Base-by-base conservation (phyloP, 2,888 invertebrate species). In the Eristalinus sepulchralis region DNA sequence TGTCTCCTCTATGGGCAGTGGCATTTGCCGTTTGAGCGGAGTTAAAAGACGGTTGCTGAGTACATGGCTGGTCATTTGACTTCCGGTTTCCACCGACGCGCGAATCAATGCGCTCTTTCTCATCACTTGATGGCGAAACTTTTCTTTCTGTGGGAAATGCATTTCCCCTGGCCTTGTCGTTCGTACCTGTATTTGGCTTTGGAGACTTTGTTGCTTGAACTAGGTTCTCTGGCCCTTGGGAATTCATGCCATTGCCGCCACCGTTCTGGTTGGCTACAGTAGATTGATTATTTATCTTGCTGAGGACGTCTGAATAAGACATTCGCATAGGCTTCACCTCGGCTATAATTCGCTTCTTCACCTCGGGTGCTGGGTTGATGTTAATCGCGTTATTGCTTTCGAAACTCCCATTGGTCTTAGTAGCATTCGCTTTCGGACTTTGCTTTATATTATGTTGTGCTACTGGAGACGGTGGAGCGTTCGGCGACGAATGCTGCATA, bases 301-400 rank as follows among this genome's bases (percentile, higher is more conserved):
- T 95, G 57, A 97, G 91, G 8, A 97, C 96, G 93, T 97, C 97
- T 0, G 97, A 97, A 91, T 97, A 97, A 13, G 96, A 95, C 67
- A 97, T 97, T 72, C 97, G 94, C 97, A 97, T 97, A 0, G 97
- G 97, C 90, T 96, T 96, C 0, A 97, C 97, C 93, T 97, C 97
- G 47, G 97, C 97, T 0, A 97, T 95, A 91, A 96, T 96, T 68
- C 97, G 94, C 80, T 93, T 93, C 75, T 91, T 92, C 0, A 90
- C 90, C 68, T 91, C 92, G 2, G 89, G 89, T 31, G 55, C 66
- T 68, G 88, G 59, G 81, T 80, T 62, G 20, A 78, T 71, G 67
- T 80, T 57, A 63, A 73, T 27, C 2, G 64, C 6, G 33, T 31
- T 60, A 34, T 75, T 88, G 24, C 64, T 88, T 39, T 88, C 88